Evolutionary conservation across 2,888 invertebrate genomes (phyloP), one percentile per base, ranked within the genome.

Genomic region (Drosophila putrida): DNA sequence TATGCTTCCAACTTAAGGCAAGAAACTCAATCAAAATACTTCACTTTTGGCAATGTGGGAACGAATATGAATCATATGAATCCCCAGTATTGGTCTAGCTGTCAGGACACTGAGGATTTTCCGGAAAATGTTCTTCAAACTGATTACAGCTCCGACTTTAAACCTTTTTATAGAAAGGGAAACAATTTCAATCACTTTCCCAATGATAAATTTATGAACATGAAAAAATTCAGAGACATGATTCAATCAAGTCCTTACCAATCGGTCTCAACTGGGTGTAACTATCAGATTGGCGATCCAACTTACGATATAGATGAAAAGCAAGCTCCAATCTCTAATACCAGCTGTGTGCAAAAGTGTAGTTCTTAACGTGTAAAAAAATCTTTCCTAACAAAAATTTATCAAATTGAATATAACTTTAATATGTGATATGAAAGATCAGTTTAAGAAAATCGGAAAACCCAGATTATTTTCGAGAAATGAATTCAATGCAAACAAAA

Each of bases 131-230:
- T n/a, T 0, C 4, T 43, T 2, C 33, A 55, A 35, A 25, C 54
- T 4, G 54, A 43, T 10, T 55, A 55, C 33, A 55, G 35, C 13
- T 43, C 54, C 25, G 54, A 55, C 10, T 55, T 55, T 55, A 25
- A 35, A 10, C 25, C 54, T 0, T 6, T 13, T 33, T 9, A 10
- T 4, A 5, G 11, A 5, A 9, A 9, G 4, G 43, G 43, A 8
- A 43, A 54, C 33, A 13, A 54, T 10, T 55, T 55, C 6, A 55
- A 55, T 35, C 54, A 55, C 10, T 55, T 43, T 35, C 54, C 43
- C 5, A 55, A 35, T 6, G 27, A 55, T 13, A 25, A 13, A 2
- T 35, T 10, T 33, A 35, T 43, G 43, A 25, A 55, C 6, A 35
- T 13, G 13, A 13, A 25, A 25, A 4, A 25, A 4, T 43, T 55